phyloP scores from a whole-genome alignment of 2,888 invertebrate species.

The Entomobrya multifasciata region DNA sequence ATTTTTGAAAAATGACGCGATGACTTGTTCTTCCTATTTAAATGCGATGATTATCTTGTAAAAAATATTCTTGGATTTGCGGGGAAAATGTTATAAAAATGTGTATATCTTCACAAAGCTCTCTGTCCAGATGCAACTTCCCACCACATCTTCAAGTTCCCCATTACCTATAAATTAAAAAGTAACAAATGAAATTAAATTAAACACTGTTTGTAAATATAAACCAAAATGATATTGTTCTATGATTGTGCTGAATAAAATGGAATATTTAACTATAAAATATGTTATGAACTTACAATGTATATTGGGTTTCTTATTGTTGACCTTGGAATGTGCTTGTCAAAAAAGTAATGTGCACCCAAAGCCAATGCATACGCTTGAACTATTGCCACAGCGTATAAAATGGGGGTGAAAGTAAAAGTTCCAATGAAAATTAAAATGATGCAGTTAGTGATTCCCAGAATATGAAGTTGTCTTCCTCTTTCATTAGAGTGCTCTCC shows the following conservation, averaged over 20 bases:
- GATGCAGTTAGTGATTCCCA: constrained; percentile 71
- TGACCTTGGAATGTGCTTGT: constrained; percentile 72
- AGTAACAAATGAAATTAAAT: constrained; percentile 1
- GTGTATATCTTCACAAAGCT: constrained; percentile 61
- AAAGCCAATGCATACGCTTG: constrained; percentile 75
- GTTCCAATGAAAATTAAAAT: constrained; percentile 63
- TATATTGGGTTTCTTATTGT: constrained; percentile 76
- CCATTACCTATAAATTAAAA: constrained; percentile 73
- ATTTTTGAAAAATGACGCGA: too few species aligned
- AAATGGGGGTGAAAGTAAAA: constrained; percentile 55
- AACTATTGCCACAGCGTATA: constrained; percentile 66
- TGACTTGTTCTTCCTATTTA: too few species aligned
- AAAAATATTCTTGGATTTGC: too few species aligned
- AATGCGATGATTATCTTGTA: too few species aligned
- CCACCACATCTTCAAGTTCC: constrained; percentile 74
- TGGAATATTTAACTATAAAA: not conserved
- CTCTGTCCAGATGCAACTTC: constrained; percentile 74
- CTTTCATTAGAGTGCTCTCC: constrained; percentile 74
- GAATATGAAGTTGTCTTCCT: constrained; percentile 73
- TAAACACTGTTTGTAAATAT: too few species aligned
- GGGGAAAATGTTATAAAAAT: too few species aligned
- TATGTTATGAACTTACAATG: constrained; percentile 66
- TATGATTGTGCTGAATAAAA: not conserved
- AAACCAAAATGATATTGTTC: not conserved
- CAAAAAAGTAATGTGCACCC: constrained; percentile 75